Percentiles rank a stretch among this genome's conserved stretches.
phyloP scores from a whole-genome alignment of 2,888 invertebrate genomes.

The Elmis aenea region DNA sequence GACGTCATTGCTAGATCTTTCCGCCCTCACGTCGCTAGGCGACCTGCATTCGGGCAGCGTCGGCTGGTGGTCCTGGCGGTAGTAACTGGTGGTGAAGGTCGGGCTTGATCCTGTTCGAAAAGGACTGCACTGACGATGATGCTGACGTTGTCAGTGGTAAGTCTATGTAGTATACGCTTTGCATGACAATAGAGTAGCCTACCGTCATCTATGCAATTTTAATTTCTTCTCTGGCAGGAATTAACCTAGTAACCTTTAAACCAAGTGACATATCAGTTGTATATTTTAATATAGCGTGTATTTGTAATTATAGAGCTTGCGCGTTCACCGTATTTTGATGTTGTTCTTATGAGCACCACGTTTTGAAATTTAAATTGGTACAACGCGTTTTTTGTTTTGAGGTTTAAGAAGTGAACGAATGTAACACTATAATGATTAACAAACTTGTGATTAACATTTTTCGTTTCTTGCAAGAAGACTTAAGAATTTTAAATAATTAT shows the following conservation, averaged over 20 bases:
- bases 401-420: too few relatives aligned
- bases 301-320: conserved; percentile 1
- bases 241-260: conserved; percentile 1
- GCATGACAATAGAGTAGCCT: too few relatives aligned
- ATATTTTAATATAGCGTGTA: too few relatives aligned
- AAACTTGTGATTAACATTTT: too few relatives aligned
- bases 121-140: conserved; percentile 29
- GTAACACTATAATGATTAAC: too few relatives aligned
- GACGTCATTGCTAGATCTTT: conserved; percentile 31
- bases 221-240: background rate
- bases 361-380: too few relatives aligned
- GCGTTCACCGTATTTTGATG: too few relatives aligned
- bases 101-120: conserved; percentile 18
- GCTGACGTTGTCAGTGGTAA: conserved; percentile 38
- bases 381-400: too few relatives aligned
- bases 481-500: too few relatives aligned
- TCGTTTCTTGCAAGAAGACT: too few relatives aligned
- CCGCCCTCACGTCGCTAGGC: conserved; percentile 31
- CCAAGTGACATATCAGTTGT: background rate
- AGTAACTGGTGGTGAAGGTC: conserved; percentile 28
- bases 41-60: conserved; percentile 31
- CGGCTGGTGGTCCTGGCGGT: conserved; percentile 26
- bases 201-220: too few relatives aligned
- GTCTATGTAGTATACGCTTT: conserved; percentile 23
- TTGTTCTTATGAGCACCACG: too few relatives aligned